A percentile compares a stretch with the other conserved stretches of the same genome.
phyloP scores from a whole-genome alignment of 2,113 vertebrate species.

The Laterallus jamaicensis region DNA sequence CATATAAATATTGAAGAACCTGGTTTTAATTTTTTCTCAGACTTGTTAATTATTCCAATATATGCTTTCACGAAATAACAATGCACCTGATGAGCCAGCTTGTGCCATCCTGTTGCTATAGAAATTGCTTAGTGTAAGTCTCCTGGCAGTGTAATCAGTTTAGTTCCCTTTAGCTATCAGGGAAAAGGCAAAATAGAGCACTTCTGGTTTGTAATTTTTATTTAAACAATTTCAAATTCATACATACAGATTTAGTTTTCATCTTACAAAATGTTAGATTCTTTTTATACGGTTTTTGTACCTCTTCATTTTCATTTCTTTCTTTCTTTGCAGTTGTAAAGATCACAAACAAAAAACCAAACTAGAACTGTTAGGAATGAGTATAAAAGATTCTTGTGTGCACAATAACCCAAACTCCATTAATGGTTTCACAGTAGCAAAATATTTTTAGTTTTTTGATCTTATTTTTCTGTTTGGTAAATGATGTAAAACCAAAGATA shows the following conservation, averaged over 20 bases:
- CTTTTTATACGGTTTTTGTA: background rate
- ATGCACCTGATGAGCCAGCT: background rate
- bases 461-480: background rate
- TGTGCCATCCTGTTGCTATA: background rate
- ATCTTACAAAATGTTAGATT: background rate
- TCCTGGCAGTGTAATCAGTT: background rate
- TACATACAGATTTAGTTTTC: background rate
- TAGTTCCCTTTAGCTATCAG: background rate
- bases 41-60: background rate
- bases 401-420: background rate
- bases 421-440: background rate
- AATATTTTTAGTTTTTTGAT: background rate
- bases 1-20: background rate
- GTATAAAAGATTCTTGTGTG: background rate
- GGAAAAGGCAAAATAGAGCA: background rate
- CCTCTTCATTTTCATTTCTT: background rate
- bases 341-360: background rate
- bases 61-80: background rate
- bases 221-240: background rate
- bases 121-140: background rate
- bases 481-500: background rate
- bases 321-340: background rate
- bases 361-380: background rate
- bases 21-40: background rate
- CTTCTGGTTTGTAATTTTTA: background rate